These are phyloP conservation scores for Crocallis elinguaria DNA, from an alignment of 2,888 invertebrate genomes.

Conservation along the genomic window DNA sequence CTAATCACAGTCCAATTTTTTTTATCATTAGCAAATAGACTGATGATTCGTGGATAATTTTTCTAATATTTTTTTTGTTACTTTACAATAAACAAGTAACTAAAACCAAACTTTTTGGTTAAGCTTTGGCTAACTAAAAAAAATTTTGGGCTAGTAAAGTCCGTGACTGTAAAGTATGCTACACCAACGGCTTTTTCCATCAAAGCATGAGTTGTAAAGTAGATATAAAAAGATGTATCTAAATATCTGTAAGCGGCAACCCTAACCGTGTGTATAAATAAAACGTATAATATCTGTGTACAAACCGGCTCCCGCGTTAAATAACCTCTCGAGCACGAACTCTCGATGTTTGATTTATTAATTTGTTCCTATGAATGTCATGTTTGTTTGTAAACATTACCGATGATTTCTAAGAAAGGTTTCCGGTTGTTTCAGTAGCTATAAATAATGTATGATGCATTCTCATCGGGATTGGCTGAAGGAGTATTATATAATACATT, in stretches of 20 bases:
- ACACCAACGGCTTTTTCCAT: too few species aligned
- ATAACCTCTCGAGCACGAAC: conserved; percentile 40
- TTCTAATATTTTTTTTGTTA: too few species aligned
- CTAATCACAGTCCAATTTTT: too few species aligned
- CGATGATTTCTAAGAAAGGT: conserved; percentile 27
- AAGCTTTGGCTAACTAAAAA: too few species aligned
- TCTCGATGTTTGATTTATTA: conserved; percentile 38
- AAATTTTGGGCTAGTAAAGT: too few species aligned
- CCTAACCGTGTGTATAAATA: conserved; percentile 20
- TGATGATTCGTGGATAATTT: too few species aligned
- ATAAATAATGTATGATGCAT: conserved; percentile 15
- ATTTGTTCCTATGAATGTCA: conserved; percentile 35
- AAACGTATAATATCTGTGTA: conserved; percentile 33
- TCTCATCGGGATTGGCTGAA: neutral
- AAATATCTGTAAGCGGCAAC: neutral
- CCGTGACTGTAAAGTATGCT: too few species aligned
- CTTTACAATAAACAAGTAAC: too few species aligned
- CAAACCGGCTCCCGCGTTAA: conserved; percentile 36
- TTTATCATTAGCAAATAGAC: too few species aligned
- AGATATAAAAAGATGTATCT: neutral
- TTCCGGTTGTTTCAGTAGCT: conserved; percentile 9
- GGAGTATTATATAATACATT: too few species aligned
- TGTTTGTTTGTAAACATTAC: conserved; percentile 30
- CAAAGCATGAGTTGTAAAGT: too few species aligned
- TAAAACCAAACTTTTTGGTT: too few species aligned